A percentile compares a stretch with the other conserved stretches of the same genome.
Conservation (phyloP, 2,888 invertebrate species). For the Coleophora deauratella region DNA sequence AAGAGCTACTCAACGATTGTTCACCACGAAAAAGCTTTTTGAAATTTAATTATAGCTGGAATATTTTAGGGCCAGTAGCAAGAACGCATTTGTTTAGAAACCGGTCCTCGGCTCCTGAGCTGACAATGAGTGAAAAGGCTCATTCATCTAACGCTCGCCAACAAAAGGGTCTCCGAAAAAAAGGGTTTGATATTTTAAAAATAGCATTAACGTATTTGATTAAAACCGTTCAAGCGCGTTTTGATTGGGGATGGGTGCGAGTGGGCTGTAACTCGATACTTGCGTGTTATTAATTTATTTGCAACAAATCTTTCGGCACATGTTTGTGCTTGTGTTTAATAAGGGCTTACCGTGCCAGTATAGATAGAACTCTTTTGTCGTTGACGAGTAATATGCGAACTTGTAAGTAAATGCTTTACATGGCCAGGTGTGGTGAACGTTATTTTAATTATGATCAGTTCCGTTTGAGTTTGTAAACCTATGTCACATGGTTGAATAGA, state of each 20-base stretch:
- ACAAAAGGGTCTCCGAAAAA: conserved; percentile 24
- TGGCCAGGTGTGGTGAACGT: too few species aligned
- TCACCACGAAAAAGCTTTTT: too few species aligned
- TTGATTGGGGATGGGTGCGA: conserved; percentile 11
- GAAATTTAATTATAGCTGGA: neutral
- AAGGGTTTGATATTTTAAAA: conserved; percentile 15
- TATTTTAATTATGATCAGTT: too few species aligned
- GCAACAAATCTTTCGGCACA: conserved; percentile 37
- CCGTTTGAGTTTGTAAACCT: too few species aligned
- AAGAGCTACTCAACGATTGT: too few species aligned
- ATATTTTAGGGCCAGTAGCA: conserved; percentile 1
- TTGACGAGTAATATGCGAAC: too few species aligned
- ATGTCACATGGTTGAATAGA: too few species aligned
- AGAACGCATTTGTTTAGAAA: conserved; percentile 7
- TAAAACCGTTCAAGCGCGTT: neutral
- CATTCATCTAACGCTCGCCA: conserved; percentile 37
- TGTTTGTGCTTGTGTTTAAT: too few species aligned
- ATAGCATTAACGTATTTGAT: conserved; percentile 15
- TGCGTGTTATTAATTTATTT: conserved; percentile 40
- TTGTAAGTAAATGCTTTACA: too few species aligned
- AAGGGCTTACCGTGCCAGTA: too few species aligned
- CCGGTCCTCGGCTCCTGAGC: conserved; percentile 16
- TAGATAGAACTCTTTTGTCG: too few species aligned
- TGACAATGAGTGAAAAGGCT: conserved; percentile 27
- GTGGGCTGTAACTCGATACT: conserved; percentile 35